These are phyloP conservation scores for Pseudomugil gertrudae DNA, from an alignment of 2,797 vertebrate species.

Conservation along the genomic window DNA sequence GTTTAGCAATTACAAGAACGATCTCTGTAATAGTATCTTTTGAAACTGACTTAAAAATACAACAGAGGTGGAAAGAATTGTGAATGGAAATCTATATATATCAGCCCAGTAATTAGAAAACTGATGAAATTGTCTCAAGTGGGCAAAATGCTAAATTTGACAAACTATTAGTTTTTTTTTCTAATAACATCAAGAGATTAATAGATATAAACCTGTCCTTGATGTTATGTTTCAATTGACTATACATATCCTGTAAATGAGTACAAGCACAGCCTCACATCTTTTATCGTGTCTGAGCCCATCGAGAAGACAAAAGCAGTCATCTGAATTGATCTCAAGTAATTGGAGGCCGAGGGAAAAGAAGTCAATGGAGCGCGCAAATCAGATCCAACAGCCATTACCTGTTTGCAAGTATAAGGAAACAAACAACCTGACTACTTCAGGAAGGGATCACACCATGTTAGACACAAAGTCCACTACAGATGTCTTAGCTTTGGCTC, in stretches of 20 bases:
- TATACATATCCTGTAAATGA: constrained; percentile 27
- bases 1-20: constrained; percentile 7
- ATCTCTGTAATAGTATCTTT: constrained; percentile 19
- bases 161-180: constrained; percentile 27
- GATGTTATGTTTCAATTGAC: constrained; percentile 14
- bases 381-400: constrained; percentile 53
- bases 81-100: constrained; percentile 24
- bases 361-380: constrained; percentile 72
- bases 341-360: constrained; percentile 74
- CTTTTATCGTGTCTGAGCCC: constrained; percentile 44
- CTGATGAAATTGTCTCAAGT: neutral
- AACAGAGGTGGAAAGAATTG: neutral
- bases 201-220: constrained; percentile 23
- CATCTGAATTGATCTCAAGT: constrained; percentile 79
- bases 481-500: constrained; percentile 14
- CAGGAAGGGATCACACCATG: constrained; percentile 28
- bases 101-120: constrained; percentile 30
- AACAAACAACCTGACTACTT: constrained; percentile 38
- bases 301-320: constrained; percentile 65
- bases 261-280: constrained; percentile 30
- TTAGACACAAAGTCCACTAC: constrained; percentile 29
- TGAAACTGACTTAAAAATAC: constrained; percentile 38
- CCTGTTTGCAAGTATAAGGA: constrained; percentile 72
- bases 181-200: constrained; percentile 16
- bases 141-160: constrained; percentile 18